phyloP scores from a whole-genome alignment of 2,797 vertebrate genomes.

The Eulemur rubriventer region DNA sequence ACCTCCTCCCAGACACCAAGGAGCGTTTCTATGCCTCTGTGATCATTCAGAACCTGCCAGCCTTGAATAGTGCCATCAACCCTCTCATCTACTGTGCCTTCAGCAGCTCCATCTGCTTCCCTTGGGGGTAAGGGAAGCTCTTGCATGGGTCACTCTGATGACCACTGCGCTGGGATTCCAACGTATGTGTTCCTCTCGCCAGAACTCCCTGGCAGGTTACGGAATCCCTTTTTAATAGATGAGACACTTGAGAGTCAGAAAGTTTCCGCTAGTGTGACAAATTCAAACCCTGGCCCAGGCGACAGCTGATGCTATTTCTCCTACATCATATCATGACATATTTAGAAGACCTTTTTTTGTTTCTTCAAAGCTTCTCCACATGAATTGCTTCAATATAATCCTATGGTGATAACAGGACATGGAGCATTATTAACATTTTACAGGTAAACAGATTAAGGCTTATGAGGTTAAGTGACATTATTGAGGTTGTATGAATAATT shows the following conservation, averaged over 20 bases:
- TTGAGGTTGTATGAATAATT: not conserved
- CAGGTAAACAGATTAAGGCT: not conserved
- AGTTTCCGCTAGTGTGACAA: not conserved
- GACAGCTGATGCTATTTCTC: not conserved
- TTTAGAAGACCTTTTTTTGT: not conserved
- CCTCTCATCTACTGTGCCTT: constrained; percentile 88
- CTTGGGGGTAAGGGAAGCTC: constrained; percentile 75
- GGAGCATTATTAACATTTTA: not conserved
- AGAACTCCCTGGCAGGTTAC: rapidly evolving
- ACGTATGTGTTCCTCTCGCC: not conserved
- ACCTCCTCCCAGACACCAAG: constrained; percentile 86
- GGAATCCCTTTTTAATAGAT: not conserved
- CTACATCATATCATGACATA: no score
- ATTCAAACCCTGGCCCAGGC: not conserved
- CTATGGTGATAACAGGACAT: not conserved
- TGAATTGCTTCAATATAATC: not conserved
- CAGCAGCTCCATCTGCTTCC: constrained; percentile 77
- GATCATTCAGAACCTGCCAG: constrained; percentile 89
- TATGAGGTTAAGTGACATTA: not conserved
- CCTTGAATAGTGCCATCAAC: constrained; percentile 88
- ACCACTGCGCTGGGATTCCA: not conserved
- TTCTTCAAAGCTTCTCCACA: not conserved
- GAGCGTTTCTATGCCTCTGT: constrained; percentile 85
- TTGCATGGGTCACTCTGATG: rapidly evolving
- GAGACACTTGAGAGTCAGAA: not conserved